Conservation (phyloP, 2,797 vertebrate species). For the Ctenopoma kingsleyae region DNA sequence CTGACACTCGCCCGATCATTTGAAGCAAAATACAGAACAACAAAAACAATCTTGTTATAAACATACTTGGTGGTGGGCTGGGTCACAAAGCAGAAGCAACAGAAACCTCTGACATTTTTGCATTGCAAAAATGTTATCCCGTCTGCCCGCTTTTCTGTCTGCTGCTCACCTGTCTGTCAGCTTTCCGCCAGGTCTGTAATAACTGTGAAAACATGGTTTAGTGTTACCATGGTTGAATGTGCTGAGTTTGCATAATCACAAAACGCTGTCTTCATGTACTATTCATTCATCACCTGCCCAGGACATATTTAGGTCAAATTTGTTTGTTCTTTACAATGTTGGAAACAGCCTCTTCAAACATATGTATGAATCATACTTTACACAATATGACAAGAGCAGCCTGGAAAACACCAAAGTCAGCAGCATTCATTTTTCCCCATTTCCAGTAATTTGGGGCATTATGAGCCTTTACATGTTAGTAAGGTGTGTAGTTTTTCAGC, state of each 20-base stretch:
- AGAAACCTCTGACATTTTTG: conserved; percentile 53
- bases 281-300: conserved; percentile 10
- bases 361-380: conserved; percentile 32
- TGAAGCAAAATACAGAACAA: conserved; percentile 38
- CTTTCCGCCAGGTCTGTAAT: conserved; percentile 2
- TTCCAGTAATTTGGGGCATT: not conserved
- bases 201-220: not conserved
- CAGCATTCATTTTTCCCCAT: not conserved
- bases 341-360: conserved; percentile 26
- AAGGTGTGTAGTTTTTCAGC: not conserved
- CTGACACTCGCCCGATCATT: conserved; percentile 20
- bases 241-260: not conserved
- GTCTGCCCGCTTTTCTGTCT: conserved; percentile 39
- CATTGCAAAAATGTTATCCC: conserved; percentile 38
- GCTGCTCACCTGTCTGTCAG: conserved; percentile 12
- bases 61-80: not conserved
- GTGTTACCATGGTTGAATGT: not conserved
- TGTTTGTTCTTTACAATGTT: conserved; percentile 13
- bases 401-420: conserved; percentile 9
- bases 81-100: conserved; percentile 55
- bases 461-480: not conserved
- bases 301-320: conserved; percentile 30
- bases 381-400: not conserved
- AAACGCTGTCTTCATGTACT: not conserved
- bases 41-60: conserved; percentile 38